Evolutionary conservation across 2,888 invertebrate genomes (phyloP).

Genomic region (Aphidius colemani): DNA sequence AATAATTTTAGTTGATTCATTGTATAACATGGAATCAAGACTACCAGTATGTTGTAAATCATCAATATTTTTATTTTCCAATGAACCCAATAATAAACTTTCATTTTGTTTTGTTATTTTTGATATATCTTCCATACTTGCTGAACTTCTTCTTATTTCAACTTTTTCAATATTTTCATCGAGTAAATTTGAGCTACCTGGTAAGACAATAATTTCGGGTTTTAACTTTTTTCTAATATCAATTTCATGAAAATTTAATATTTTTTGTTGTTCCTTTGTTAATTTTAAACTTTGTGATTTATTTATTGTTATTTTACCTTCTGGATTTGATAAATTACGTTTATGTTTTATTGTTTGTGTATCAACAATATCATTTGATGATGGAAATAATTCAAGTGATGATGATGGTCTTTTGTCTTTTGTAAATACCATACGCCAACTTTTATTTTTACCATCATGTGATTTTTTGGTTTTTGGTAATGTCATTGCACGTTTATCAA

Average conservation of each 20-base stretch:
- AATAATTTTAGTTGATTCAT: constrained; percentile 43
- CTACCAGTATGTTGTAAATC: constrained; percentile 53
- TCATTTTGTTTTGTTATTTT: constrained; percentile 56
- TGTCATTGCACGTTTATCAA: constrained; percentile 55
- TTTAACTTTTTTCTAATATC: constrained; percentile 43
- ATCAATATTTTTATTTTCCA: constrained; percentile 49
- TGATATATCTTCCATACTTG: constrained; percentile 58
- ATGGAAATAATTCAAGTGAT: constrained; percentile 52
- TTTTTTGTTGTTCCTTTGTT: constrained; percentile 32
- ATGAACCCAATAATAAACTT: constrained; percentile 41
- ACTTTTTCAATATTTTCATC: constrained; percentile 45
- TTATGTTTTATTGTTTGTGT: constrained; percentile 43
- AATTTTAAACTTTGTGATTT: constrained; percentile 32
- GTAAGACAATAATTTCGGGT: constrained; percentile 51
- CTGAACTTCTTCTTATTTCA: constrained; percentile 56
- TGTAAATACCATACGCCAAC: constrained; percentile 55
- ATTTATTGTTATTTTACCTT: constrained; percentile 41
- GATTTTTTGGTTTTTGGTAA: constrained; percentile 53
- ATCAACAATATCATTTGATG: constrained; percentile 25
- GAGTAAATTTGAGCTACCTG: constrained; percentile 42
- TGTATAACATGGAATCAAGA: constrained; percentile 55
- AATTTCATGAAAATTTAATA: constrained; percentile 43
- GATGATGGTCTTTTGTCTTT: constrained; percentile 56
- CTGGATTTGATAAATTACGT: constrained; percentile 53
- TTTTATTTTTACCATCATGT: constrained; percentile 52